These are phyloP conservation scores for Diachasma alloeum DNA, from an alignment of 1,140 invertebrate species.

Conservation along the genomic window DNA sequence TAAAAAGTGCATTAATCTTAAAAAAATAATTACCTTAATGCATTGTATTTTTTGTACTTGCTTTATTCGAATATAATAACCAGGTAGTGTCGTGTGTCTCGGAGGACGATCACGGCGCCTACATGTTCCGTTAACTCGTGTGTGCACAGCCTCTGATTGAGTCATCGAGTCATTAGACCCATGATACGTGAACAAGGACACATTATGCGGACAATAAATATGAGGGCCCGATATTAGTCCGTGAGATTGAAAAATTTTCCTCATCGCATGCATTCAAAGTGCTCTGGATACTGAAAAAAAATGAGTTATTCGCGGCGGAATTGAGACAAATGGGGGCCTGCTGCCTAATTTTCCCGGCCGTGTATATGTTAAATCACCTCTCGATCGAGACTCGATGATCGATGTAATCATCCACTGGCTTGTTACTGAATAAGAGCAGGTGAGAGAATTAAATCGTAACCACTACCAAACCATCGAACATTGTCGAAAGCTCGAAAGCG, in stretches of 20 bases:
- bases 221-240: not conserved
- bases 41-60: not conserved
- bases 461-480: slow-evolving; percentile 10
- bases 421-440: not conserved
- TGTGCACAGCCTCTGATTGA: slow-evolving; percentile 44
- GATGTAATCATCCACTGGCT: not conserved
- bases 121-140: not conserved
- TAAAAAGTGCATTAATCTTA: not conserved
- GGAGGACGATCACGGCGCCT: slow-evolving; percentile 3
- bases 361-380: not conserved
- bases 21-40: not conserved
- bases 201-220: not conserved
- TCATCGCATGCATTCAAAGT: not conserved
- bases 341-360: not conserved
- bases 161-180: slow-evolving; percentile 48
- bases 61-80: not conserved
- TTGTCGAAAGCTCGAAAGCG: slow-evolving; percentile 9
- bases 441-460: slow-evolving; percentile 20
- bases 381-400: not conserved
- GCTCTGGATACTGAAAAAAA: not conserved
- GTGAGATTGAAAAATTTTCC: not conserved
- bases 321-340: not conserved
- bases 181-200: slow-evolving; percentile 30
- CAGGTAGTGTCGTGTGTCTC: not conserved
- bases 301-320: not conserved